Percentiles rank a stretch among this genome's conserved stretches.
These are phyloP conservation scores for Ptychadena robeensis DNA, from an alignment of 2,797 vertebrate genomes.

Conservation along the genomic window DNA sequence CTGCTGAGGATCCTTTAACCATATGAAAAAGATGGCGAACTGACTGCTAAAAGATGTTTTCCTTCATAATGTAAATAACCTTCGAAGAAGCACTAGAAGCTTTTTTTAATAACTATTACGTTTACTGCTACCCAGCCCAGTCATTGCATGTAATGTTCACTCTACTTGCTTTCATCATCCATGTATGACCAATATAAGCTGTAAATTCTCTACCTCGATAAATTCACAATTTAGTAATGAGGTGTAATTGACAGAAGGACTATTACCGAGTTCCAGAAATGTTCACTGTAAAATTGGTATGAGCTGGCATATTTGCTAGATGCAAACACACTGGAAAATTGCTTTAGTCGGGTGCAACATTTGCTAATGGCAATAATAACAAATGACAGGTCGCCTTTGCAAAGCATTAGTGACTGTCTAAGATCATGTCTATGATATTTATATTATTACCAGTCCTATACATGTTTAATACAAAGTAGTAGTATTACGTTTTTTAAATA, in stretches of 20 bases:
- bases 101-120: too few relatives aligned
- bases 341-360: not conserved
- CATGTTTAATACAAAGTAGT: not conserved
- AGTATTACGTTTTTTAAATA: not conserved
- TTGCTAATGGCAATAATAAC: not conserved
- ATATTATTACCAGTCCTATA: not conserved
- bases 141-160: too few relatives aligned
- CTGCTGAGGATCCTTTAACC: too few relatives aligned
- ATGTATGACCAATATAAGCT: too few relatives aligned
- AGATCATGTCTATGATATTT: not conserved
- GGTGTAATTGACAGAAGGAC: not conserved
- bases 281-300: not conserved
- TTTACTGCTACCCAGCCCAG: too few relatives aligned
- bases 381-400: not conserved
- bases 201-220: too few relatives aligned
- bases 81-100: too few relatives aligned
- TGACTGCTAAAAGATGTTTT: too few relatives aligned
- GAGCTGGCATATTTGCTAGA: not conserved
- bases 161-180: too few relatives aligned
- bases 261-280: not conserved
- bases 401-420: not conserved
- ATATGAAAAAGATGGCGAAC: too few relatives aligned
- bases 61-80: too few relatives aligned
- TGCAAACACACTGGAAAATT: not conserved
- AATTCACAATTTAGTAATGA: not conserved